A percentile compares a stretch with the other conserved stretches of the same genome.
phyloP scores from a whole-genome alignment of 2,888 invertebrate species.

The Ptilodon capucinus region DNA sequence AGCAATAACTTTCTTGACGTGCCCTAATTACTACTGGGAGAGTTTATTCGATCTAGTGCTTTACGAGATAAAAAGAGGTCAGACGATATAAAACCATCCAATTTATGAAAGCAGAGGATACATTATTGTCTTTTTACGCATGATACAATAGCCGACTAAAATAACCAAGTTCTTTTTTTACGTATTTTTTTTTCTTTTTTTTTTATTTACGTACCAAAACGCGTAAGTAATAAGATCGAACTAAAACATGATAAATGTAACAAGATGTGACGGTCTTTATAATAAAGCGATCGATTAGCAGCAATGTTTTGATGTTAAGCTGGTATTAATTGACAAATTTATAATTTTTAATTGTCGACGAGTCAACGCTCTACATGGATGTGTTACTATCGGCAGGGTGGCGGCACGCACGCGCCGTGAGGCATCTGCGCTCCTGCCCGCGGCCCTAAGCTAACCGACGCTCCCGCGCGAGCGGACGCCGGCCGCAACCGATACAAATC shows the following conservation, averaged over 20 bases:
- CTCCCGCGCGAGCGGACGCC: conserved; percentile 62
- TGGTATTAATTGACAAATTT: no score
- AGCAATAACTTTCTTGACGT: no score
- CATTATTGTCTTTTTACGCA: no score
- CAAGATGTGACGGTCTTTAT: no score
- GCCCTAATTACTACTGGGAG: background rate
- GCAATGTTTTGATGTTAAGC: no score
- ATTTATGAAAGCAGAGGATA: background rate
- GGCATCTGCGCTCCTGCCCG: conserved; percentile 61
- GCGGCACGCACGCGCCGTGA: conserved; percentile 63
- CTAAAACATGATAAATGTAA: no score
- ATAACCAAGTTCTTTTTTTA: no score
- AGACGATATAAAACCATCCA: background rate
- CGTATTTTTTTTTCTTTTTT: no score
- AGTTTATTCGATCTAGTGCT: background rate
- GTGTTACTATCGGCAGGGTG: conserved; percentile 46
- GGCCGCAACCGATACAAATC: conserved; percentile 54
- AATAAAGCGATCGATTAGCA: no score
- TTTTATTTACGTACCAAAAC: no score
- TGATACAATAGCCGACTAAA: no score
- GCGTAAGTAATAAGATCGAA: no score
- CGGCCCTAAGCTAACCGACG: conserved; percentile 57
- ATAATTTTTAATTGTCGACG: background rate
- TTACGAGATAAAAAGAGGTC: background rate
- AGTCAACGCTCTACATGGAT: conserved; percentile 46